phyloP scores from a whole-genome alignment of 2,797 vertebrate species.

The Uromys caudimaculatus region DNA sequence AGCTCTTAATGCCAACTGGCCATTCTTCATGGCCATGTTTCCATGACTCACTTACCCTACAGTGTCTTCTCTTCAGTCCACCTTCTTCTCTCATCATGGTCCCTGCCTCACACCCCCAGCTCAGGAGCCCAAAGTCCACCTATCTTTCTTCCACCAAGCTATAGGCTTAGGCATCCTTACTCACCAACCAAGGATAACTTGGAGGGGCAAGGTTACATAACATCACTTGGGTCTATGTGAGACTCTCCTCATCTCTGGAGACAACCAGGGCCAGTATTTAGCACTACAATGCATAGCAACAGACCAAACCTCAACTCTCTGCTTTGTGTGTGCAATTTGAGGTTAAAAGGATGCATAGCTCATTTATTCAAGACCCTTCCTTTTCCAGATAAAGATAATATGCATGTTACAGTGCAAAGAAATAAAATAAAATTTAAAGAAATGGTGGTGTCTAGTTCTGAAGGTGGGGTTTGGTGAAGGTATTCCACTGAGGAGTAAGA shows the following conservation, averaged over 20 bases:
- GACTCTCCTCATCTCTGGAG: not conserved
- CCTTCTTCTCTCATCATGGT: not conserved
- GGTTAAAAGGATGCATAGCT: not conserved
- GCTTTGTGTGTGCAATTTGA: not conserved
- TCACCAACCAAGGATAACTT: not conserved
- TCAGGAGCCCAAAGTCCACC: not conserved
- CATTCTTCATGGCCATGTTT: not conserved
- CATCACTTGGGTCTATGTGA: not conserved
- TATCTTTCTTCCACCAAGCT: not conserved
- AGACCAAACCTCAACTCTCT: not conserved
- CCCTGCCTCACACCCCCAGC: not conserved
- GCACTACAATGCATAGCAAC: not conserved
- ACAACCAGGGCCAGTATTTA: not conserved
- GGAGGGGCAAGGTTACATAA: not conserved
- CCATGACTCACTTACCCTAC: not conserved
- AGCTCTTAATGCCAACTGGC: not conserved
- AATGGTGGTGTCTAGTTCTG: not conserved
- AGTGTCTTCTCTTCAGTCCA: not conserved
- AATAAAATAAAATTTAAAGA: not conserved
- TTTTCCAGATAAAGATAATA: not conserved
- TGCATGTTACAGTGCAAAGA: not conserved
- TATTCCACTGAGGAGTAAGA: not conserved
- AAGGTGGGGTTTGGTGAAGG: not conserved
- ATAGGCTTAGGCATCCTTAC: not conserved
- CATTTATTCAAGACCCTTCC: not conserved